Percentiles rank a stretch among this genome's conserved stretches.
Conservation (phyloP, 2,113 vertebrate genomes). For the Osmerus mordax region DNA sequence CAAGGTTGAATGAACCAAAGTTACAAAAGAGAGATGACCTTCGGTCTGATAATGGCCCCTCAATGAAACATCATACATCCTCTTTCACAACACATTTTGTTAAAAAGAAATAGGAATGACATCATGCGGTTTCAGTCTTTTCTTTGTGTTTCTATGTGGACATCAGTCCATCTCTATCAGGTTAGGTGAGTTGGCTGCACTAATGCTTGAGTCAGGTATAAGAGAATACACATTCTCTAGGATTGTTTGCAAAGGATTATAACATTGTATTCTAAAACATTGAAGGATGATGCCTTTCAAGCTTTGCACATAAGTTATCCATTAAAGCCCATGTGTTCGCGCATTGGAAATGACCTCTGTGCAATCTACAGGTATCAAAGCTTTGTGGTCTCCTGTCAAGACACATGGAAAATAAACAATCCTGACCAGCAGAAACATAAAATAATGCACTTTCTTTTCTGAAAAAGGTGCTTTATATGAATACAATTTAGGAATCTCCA, state of each 20-base stretch:
- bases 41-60: conserved; percentile 50
- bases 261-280: background rate
- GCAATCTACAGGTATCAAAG: conserved; percentile 19
- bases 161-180: conserved; percentile 25
- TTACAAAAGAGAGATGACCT: conserved; percentile 59
- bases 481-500: too few species aligned
- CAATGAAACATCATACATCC: conserved; percentile 28
- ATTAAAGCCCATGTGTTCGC: conserved; percentile 26
- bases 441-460: too few species aligned
- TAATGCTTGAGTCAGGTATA: conserved; percentile 28
- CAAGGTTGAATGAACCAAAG: conserved; percentile 23
- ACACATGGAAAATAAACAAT: background rate
- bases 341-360: conserved; percentile 22
- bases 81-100: background rate
- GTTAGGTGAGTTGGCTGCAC: conserved; percentile 25
- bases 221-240: conserved; percentile 4
- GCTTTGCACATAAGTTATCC: conserved; percentile 21
- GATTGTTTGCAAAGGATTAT: conserved; percentile 34
- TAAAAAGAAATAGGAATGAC: background rate
- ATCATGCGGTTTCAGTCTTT: conserved; percentile 54
- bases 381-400: conserved; percentile 24
- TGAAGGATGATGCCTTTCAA: background rate
- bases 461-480: too few species aligned
- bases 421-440: background rate
- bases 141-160: conserved; percentile 51